Base-by-base conservation (phyloP, 2,113 vertebrate species). In the Pollachius pollachius region DNA sequence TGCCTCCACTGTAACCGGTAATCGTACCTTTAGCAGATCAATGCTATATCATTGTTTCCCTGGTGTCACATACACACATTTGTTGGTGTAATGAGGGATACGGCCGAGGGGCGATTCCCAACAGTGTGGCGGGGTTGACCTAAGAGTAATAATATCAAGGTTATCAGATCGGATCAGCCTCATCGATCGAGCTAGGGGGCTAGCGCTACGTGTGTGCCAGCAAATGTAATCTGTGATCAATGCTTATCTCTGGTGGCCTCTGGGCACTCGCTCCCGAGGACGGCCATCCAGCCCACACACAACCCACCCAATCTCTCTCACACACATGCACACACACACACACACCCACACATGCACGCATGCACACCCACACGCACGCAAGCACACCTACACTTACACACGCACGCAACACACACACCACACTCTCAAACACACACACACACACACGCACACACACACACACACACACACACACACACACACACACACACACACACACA, bases 181-280 rank as follows among this genome's bases (percentile, higher is more conserved):
- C 15, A 82, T 84, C 54, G 75, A 84, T 79, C 30, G 48, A 59
- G 74, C 71, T 68, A 78, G 52, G 76, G 72, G 65, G 25, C 57
- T 79, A 80, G 76, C 58, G 71, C 34, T 65, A 52, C 73, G 76
- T 73, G 76, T 72, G 72, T 57, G 18, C 52, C 64, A 68, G 81
- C 70, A 65, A 81, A 79, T 84, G 75, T 80, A 85, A 83, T 67
- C 86, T 74, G 66, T 74, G 83, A 92, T 90, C 86, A 83, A 89
- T 89, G 80, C 74, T 71, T 78, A 71, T 85, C 77, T 74, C 65
- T 23, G 80, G 62, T 64, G 69, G 74, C 84, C 76, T 70, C 5
- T 59, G 76, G 81, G 79, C 80, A 83, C 87, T 86, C 52, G 77
- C 87, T 90, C 75, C 67, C 56, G 12, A 18, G 58, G 9, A 9